Evolutionary conservation across 2,888 invertebrate genomes (phyloP), one percentile per base, ranked within the genome.

Genomic region (Aricia artaxerxes): DNA sequence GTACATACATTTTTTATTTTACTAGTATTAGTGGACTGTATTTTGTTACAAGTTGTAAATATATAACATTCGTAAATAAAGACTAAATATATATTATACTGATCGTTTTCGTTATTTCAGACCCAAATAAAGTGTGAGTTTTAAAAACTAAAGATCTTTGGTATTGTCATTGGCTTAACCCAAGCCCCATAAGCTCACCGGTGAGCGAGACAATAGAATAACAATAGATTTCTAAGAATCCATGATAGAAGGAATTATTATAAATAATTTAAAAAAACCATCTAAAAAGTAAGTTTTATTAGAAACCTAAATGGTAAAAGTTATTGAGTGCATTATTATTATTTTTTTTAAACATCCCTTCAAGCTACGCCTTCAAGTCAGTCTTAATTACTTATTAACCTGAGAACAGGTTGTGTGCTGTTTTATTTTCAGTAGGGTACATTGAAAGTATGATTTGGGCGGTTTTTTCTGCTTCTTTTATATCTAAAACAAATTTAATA

Each of bases 21-120:
- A 88, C 85, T 87, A 85, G 85, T 84, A 84, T 85, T 85, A 83
- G 82, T 84, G 85, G 84, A 84, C 86, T 83, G 82, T 88, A 88
- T 86, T 84, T 86, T 87, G 86, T 85, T 86, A 85, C 84, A 86
- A 86, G 88, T 89, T 91, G 91, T 91, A 91, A 91, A 91, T 91
- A 91, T 85, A 88, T 89, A 90, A 88, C 80, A 72, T 81, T 81
- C 79, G 61, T 79, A 82, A 84, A 84, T 84, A 83, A 85, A 85
- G 82, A 84, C 79, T 84, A 82, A 83, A 83, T 80, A 78, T 80
- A 80, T 76, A 40, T 77, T n/a, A 61, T 38, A 61, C 61, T 61
- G 24, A 61, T 69, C 5, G 13, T 69, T 69, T 69, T 38, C 35
- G 1, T 38, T 69, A 69, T 13, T 35, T 69, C 13, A 11, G 69